These are phyloP conservation scores for Stramonita haemastoma DNA, from an alignment of 2,888 invertebrate species.

Conservation along the genomic window DNA sequence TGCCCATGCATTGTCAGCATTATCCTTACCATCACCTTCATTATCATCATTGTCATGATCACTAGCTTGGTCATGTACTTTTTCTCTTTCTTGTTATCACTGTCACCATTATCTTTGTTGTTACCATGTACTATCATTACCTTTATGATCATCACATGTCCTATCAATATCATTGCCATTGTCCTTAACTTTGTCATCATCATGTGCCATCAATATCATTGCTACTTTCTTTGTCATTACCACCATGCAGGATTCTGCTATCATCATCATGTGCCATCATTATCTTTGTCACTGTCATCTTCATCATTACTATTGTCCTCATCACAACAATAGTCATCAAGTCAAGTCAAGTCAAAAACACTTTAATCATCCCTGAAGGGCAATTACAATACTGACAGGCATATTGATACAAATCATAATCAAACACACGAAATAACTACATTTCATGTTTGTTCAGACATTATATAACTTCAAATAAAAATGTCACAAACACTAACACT, in stretches of 20 bases:
- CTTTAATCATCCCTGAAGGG: too few species aligned
- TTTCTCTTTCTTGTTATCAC: background rate
- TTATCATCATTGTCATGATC: background rate
- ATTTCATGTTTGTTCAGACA: too few species aligned
- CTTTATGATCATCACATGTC: background rate
- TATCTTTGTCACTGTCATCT: too few species aligned
- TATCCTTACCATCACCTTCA: background rate
- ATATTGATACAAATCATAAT: too few species aligned
- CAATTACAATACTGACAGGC: too few species aligned
- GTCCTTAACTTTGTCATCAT: background rate
- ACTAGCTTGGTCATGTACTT: background rate
- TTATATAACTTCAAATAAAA: too few species aligned
- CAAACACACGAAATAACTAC: too few species aligned
- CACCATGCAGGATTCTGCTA: background rate
- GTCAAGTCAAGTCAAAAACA: too few species aligned
- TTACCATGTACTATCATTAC: background rate
- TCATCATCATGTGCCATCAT: background rate
- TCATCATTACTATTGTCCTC: too few species aligned
- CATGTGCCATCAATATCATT: background rate
- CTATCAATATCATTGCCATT: background rate
- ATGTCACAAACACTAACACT: too few species aligned
- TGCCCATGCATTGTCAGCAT: background rate
- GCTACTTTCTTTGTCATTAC: too few species aligned
- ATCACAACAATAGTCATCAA: too few species aligned
- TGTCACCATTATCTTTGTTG: background rate